A percentile compares a stretch with the other conserved stretches of the same genome.
phyloP scores from a whole-genome alignment of 2,888 invertebrate genomes.

The Lucinisca nassula region DNA sequence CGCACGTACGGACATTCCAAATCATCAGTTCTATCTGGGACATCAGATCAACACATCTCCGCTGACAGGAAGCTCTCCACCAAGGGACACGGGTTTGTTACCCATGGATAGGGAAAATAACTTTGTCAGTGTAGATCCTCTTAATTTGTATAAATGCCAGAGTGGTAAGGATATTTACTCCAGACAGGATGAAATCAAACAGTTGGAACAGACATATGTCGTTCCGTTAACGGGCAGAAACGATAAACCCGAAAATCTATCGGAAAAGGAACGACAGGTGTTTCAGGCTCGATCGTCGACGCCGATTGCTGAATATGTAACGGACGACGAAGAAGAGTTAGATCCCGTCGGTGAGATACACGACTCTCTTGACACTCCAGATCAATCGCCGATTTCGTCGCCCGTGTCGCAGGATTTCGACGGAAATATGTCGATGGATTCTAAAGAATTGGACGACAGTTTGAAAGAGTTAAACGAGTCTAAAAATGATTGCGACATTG shows the following conservation, averaged over 20 bases:
- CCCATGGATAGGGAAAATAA: neutral
- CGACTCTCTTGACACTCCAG: slow-evolving; percentile 60
- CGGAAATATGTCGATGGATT: slow-evolving; percentile 49
- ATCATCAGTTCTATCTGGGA: slow-evolving; percentile 34
- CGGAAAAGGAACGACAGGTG: neutral
- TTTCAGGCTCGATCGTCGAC: slow-evolving; percentile 54
- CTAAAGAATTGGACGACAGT: slow-evolving; percentile 58
- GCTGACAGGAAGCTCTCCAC: slow-evolving; percentile 54
- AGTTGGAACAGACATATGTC: neutral
- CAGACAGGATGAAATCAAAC: neutral
- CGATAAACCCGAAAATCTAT: neutral
- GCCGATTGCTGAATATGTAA: slow-evolving; percentile 53
- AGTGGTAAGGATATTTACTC: neutral
- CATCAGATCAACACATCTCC: slow-evolving; percentile 57
- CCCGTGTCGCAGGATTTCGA: slow-evolving; percentile 59
- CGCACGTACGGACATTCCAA: slow-evolving; percentile 58
- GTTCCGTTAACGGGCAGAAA: neutral
- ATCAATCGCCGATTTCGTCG: slow-evolving; percentile 67
- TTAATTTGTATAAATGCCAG: neutral
- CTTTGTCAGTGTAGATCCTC: neutral
- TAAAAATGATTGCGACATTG: slow-evolving; percentile 47
- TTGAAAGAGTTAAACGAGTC: slow-evolving; percentile 56
- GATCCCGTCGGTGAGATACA: slow-evolving; percentile 73
- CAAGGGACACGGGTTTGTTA: slow-evolving; percentile 12
- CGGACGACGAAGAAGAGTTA: slow-evolving; percentile 69